These are phyloP conservation scores for Lateolabrax maculatus DNA, from an alignment of 2,797 vertebrate genomes.

Conservation along the genomic window DNA sequence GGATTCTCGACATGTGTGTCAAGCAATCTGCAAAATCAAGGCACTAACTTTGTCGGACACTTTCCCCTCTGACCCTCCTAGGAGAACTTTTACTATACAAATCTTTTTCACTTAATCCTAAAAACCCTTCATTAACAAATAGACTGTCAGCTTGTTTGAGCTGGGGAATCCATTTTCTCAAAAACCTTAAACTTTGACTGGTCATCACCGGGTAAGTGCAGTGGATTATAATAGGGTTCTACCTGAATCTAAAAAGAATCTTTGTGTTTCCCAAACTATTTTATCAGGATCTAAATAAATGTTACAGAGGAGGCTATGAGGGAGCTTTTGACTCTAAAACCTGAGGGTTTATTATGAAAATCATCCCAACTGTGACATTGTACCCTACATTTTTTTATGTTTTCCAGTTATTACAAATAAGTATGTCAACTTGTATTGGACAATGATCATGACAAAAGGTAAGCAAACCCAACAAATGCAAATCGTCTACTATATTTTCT, in stretches of 20 bases:
- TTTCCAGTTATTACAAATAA: neutral
- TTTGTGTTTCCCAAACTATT: neutral
- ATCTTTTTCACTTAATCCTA: slow-evolving; percentile 20
- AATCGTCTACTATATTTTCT: neutral
- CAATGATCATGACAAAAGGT: neutral
- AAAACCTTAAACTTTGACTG: slow-evolving; percentile 8
- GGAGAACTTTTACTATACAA: slow-evolving; percentile 14
- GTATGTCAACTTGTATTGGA: neutral
- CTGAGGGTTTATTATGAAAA: slow-evolving; percentile 5
- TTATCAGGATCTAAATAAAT: neutral
- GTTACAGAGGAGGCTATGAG: neutral
- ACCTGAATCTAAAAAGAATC: neutral
- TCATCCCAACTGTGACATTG: slow-evolving; percentile 4
- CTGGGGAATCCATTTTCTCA: slow-evolving; percentile 21
- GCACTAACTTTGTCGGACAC: neutral
- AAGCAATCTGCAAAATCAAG: neutral
- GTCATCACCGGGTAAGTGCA: slow-evolving; percentile 33
- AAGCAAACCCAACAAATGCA: neutral
- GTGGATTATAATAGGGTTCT: slow-evolving; percentile 7
- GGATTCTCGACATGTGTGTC: neutral
- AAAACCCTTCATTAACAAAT: slow-evolving; percentile 45
- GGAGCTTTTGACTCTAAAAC: neutral
- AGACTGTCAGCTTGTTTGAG: slow-evolving; percentile 19
- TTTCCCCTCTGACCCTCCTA: neutral
- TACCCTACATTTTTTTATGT: neutral